Evolutionary conservation across 2,888 invertebrate genomes (phyloP).

Genomic region (Phania funesta): DNA sequence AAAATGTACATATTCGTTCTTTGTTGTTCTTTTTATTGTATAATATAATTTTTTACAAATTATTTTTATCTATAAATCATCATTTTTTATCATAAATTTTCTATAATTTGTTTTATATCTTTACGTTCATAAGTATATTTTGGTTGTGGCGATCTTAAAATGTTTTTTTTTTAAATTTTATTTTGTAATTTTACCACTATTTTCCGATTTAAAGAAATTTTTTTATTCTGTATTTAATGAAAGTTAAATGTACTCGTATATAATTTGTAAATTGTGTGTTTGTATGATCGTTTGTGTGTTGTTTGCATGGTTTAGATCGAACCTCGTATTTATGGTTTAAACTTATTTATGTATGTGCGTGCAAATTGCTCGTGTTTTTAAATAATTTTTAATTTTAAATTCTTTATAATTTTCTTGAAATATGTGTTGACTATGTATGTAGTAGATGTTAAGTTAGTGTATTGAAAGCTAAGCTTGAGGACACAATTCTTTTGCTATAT

Average conservation of each 20-base stretch:
- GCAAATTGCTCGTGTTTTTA: conserved; percentile 69
- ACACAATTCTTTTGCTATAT: conserved; percentile 26
- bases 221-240: conserved; percentile 65
- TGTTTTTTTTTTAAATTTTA: conserved; percentile 24
- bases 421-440: background rate
- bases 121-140: conserved; percentile 50
- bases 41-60: conserved; percentile 28
- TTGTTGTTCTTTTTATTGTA: conserved; percentile 47
- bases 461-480: conserved; percentile 63
- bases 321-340: conserved; percentile 56
- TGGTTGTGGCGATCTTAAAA: conserved; percentile 32
- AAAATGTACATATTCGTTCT: conserved; percentile 29
- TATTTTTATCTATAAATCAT: conserved; percentile 53
- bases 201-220: conserved; percentile 1
- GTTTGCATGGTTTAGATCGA: conserved; percentile 67
- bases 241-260: conserved; percentile 69
- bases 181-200: conserved; percentile 50
- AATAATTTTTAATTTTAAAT: conserved; percentile 2
- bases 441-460: conserved; percentile 36
- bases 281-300: conserved; percentile 68
- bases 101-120: conserved; percentile 44
- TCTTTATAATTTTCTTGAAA: conserved; percentile 22
- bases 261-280: conserved; percentile 69
- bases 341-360: conserved; percentile 69
- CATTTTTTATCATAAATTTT: conserved; percentile 53